Base-by-base conservation (phyloP, 2,113 vertebrate genomes). In the Archocentrus centrarchus region DNA sequence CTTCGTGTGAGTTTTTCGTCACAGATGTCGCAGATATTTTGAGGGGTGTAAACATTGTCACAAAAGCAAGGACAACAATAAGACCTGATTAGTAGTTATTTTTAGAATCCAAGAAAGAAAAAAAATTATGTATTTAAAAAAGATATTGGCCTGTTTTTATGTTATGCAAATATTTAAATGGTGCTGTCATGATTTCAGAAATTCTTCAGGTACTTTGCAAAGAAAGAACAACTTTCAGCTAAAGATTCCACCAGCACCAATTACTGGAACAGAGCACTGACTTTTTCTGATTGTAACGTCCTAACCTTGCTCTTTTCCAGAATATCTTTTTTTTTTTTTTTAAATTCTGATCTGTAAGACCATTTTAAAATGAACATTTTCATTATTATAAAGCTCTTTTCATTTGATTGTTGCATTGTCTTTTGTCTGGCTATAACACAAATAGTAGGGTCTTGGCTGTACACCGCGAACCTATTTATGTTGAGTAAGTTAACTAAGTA, bases 311-410 rank as follows among this genome's bases (percentile, higher is more conserved):
- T 84, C 81, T 86, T 85, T 82, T 80, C 17, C 87, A 39, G 64
- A 81, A 81, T 57, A 17, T 53, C 83, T 85, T 83, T 82, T 47
- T 22, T 30, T 85, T 85, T 84, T 82, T 68, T 22, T 44, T 68
- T 79, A 87, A 80, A 83, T 86, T 76, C 61, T 41, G 14, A 85
- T 89, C 63, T 92, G 88, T 91, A 89, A 83, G 35, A 88, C 47
- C 57, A 87, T 93, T 93, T 95, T 94, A 92, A 91, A 92, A 80
- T 78, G 77, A 79, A 80, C 75, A 24, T 84, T 93, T 92, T 88
- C 76, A 83, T 91, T 76, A 77, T n/a, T 80, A 94, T 92, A 94
- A 95, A 93, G n/a, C 60, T 84, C 81, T 47, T 83, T 86, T 91
- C 58, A 79, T 82, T 89, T 70, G 77, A 90, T 14, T 22, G 30